Percentiles rank a stretch among this genome's conserved stretches.
These are phyloP conservation scores for Mixornis gularis DNA, from an alignment of 2,113 vertebrate species.

Conservation along the genomic window DNA sequence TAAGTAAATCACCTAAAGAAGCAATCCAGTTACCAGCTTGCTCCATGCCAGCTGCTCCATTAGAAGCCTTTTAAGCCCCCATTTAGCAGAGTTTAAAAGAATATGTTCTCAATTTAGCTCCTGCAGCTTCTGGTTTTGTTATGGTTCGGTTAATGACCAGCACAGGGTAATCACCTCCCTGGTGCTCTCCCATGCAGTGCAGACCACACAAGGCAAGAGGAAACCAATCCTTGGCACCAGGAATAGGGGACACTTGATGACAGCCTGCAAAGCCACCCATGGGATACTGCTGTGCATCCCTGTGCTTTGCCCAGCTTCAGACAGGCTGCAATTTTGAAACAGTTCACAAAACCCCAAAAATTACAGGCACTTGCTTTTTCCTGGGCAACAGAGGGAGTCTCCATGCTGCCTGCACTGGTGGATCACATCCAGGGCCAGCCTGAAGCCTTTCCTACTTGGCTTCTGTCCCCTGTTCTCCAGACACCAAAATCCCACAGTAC, in stretches of 20 bases:
- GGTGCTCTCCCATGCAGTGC: not conserved
- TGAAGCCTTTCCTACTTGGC: not conserved
- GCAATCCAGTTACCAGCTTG: not conserved
- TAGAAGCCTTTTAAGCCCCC: not conserved
- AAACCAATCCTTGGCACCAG: not conserved
- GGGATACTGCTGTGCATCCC: not conserved
- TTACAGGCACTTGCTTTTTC: not conserved
- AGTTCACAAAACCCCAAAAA: not conserved
- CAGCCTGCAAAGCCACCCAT: not conserved
- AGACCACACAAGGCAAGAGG: not conserved
- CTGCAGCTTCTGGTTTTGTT: not conserved
- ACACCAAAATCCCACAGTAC: not conserved
- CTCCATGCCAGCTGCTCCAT: not conserved
- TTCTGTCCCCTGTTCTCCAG: not conserved
- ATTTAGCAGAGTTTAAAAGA: not conserved
- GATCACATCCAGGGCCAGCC: not conserved
- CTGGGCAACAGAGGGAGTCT: not conserved
- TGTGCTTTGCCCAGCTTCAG: not conserved
- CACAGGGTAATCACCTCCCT: not conserved
- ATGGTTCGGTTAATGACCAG: not conserved
- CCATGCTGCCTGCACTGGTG: not conserved
- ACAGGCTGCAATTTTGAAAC: not conserved
- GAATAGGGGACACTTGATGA: not conserved
- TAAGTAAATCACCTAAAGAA: not conserved
- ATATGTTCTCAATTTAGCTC: not conserved